Percentiles rank a stretch among this genome's conserved stretches.
These are phyloP conservation scores for Spilarctia lutea DNA, from an alignment of 2,888 invertebrate species.

Conservation along the genomic window DNA sequence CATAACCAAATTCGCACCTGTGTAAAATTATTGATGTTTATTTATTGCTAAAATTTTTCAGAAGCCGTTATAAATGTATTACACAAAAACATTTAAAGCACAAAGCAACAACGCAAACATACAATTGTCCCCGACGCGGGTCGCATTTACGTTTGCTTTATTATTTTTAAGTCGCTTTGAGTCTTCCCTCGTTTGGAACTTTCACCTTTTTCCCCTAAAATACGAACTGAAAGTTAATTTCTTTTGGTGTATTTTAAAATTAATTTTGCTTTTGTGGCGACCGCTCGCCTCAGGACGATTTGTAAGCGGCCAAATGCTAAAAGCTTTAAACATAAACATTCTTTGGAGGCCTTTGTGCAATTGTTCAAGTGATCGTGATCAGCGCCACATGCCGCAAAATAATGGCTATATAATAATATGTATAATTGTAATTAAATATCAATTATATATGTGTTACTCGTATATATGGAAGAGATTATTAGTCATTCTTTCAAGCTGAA, in stretches of 20 bases:
- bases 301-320: slow-evolving; percentile 74
- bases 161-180: slow-evolving; percentile 82
- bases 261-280: slow-evolving; percentile 84
- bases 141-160: slow-evolving; percentile 74
- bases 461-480: background rate
- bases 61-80: slow-evolving; percentile 46
- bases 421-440: background rate
- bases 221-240: slow-evolving; percentile 82
- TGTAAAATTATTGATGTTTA: slow-evolving; percentile 14
- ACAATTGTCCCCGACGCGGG: slow-evolving; percentile 59
- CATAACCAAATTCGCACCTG: slow-evolving; percentile 14
- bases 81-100: slow-evolving; percentile 44
- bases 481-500: background rate
- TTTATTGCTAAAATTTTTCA: slow-evolving; percentile 30
- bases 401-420: background rate
- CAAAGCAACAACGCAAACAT: slow-evolving; percentile 63
- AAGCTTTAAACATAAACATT: slow-evolving; percentile 78
- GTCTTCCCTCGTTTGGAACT: slow-evolving; percentile 79
- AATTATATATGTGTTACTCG: background rate
- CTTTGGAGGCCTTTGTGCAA: slow-evolving; percentile 67
- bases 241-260: slow-evolving; percentile 86
- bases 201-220: slow-evolving; percentile 72
- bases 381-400: slow-evolving; percentile 19
- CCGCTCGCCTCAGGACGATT: slow-evolving; percentile 78
- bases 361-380: slow-evolving; percentile 45